A percentile compares a stretch with the other conserved stretches of the same genome.
These are phyloP conservation scores for Sceloporus tristichus DNA, from an alignment of 2,113 vertebrate species.

Conservation along the genomic window DNA sequence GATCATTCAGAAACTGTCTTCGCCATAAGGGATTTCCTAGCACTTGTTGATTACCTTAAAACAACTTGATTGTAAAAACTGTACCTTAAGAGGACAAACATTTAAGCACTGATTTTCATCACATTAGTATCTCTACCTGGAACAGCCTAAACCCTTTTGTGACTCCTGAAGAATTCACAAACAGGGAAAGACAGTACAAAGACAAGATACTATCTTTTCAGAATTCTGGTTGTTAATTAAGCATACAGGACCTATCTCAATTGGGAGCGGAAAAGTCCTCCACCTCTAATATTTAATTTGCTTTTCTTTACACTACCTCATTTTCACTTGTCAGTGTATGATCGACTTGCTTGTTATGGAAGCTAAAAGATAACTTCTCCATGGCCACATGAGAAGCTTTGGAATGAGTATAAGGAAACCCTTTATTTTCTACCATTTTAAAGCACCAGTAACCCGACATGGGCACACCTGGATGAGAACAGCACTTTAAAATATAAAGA, in stretches of 20 bases:
- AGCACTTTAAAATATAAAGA: neutral
- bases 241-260: constrained; percentile 62
- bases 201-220: constrained; percentile 58
- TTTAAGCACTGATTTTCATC: neutral
- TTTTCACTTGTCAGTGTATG: constrained; percentile 75
- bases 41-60: neutral
- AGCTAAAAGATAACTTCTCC: constrained; percentile 46
- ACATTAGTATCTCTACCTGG: neutral
- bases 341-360: constrained; percentile 68
- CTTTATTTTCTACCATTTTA: constrained; percentile 55
- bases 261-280: constrained; percentile 62
- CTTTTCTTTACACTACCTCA: constrained; percentile 64
- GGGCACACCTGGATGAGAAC: neutral
- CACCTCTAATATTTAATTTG: constrained; percentile 65
- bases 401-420: constrained; percentile 54
- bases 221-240: constrained; percentile 70
- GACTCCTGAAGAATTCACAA: constrained; percentile 50
- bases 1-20: neutral
- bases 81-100: neutral
- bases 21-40: neutral
- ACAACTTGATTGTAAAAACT: neutral
- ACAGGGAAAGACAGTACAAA: constrained; percentile 31
- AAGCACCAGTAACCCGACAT: constrained; percentile 35
- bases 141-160: constrained; percentile 26
- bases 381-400: constrained; percentile 66